Evolutionary conservation across 2,888 invertebrate genomes (phyloP), one percentile per base, ranked within the genome.

Genomic region (Masnerella sp.): DNA sequence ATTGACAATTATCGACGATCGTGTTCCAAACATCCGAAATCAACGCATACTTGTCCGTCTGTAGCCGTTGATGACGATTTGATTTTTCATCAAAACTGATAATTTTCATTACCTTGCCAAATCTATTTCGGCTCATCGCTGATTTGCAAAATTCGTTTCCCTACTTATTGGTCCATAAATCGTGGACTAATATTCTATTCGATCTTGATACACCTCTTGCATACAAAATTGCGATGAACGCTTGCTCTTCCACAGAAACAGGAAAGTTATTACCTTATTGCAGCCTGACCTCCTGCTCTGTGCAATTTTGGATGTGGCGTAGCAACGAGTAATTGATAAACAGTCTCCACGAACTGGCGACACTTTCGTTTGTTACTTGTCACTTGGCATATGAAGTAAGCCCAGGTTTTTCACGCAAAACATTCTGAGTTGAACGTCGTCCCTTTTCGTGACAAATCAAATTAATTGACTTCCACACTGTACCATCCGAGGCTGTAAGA

Each of bases 1-100:
- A 40, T 40, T 40, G 40, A 40, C 40, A 40, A 18, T 18, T 40
- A 40, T 40, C 40, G 40, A 40, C 40, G 40, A 40, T 18, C 18
- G 5, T 40, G 40, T 40, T 11, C 40, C 40, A 40, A 40, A 40
- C 40, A 17, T 5, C 18, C 18, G 18, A 40, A 40, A 40, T 40
- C 40, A 40, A 40, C 40, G 40, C 40, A 40, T 40, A 40, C 12
- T 43, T 43, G 43, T 43, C 43, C 20, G 11, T 25, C 22, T 25
- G 22, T 9, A 40, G 18, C 40, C 40, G 40, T 18, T 40, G 40
- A 18, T 40, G 40, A 40, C 40, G 40, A 40, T 18, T 40, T 40
- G 40, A 40, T 40, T 40, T 40, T 40, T 40, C 40, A 40, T 40
- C 17, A 40, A 11, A 38, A 4, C 38, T 38, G 38, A 38, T 18